A percentile compares a stretch with the other conserved stretches of the same genome.
Conservation (phyloP, 1,140 invertebrate species). For the Drosophila sp. region DNA sequence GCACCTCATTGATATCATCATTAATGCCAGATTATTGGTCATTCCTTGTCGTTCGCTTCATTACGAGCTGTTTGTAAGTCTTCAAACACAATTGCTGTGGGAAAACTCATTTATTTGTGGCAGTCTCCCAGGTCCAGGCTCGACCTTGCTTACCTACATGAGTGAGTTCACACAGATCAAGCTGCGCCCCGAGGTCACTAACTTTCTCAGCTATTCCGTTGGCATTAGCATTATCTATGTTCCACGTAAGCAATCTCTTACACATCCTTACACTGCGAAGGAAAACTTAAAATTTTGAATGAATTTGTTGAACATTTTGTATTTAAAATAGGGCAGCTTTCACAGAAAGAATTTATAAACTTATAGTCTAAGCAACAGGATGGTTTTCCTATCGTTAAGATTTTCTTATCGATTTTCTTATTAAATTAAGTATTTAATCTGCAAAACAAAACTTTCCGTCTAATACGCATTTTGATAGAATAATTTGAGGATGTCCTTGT, state of each 20-base stretch:
- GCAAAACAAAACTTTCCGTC: too few species aligned
- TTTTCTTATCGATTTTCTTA: too few species aligned
- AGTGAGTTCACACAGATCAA: slow-evolving; percentile 47
- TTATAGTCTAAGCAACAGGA: too few species aligned
- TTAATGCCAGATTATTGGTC: slow-evolving; percentile 62
- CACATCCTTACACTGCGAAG: neutral
- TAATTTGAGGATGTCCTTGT: too few species aligned
- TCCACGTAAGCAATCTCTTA: slow-evolving; percentile 35
- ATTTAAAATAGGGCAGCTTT: too few species aligned
- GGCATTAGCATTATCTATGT: slow-evolving; percentile 47
- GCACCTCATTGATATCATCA: slow-evolving; percentile 29
- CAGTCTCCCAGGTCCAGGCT: slow-evolving; percentile 38
- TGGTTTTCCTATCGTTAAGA: too few species aligned
- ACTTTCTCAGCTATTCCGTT: slow-evolving; percentile 29
- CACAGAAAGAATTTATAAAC: too few species aligned
- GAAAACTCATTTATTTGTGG: neutral
- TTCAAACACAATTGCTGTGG: neutral
- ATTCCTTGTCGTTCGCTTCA: slow-evolving; percentile 31
- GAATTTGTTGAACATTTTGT: too few species aligned
- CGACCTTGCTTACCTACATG: slow-evolving; percentile 38
- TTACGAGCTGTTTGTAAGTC: slow-evolving; percentile 46
- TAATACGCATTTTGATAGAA: too few species aligned
- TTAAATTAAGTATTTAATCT: too few species aligned
- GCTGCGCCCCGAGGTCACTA: slow-evolving; percentile 48
- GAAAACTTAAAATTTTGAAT: too few species aligned